Base-by-base conservation (phyloP, 1,140 invertebrate genomes). In the Idris sp. region DNA sequence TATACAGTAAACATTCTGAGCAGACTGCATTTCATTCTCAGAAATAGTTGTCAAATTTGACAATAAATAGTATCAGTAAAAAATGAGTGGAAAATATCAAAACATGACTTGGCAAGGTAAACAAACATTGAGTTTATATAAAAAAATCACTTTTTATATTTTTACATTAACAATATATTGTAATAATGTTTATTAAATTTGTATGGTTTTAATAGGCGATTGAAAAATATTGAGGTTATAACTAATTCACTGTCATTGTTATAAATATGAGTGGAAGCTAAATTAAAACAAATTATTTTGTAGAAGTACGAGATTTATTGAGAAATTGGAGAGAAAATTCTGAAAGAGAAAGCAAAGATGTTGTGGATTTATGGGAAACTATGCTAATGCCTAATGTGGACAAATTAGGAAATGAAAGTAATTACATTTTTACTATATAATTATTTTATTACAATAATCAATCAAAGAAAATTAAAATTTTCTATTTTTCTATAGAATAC, bases 321-420 rank as follows among this genome's bases (percentile, higher is more conserved):
- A 89, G 95, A 71, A 91, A 92, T 76, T 97, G 97, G 94, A 90
- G 98, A 81, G 98, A 99, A 88, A 94, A 96, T 76, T 97, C 97
- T 81, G 92, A 93, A 38, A 89, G 98, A 30, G 91, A 92, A 81
- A 98, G 97, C 82, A 90, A 94, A 81, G 95, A 98, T 81, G 91
- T 98, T 0, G 89, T 99, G 0, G 91, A 95, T 69, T 83, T 98
- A 44, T 99, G 96, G 96, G 91, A 95, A 67, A 89, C 90, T 3
- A 88, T 92, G 28, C 83, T 98, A n/a, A 90, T 90, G 79, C 87
- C 90, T 35, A 92, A 94, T 83, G 84, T 93, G 14, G 87, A 93
- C 64, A 94, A 94, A 84, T 89, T 98, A 36, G 97, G 96, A 51
- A 97, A 96, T 91, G 98, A 99, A 89, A 92, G 96, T 97, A 89